Percentiles rank a stretch among this genome's conserved stretches.
Evolutionary conservation across 2,888 invertebrate genomes (phyloP).

Genomic region (Hydraecia micacea): DNA sequence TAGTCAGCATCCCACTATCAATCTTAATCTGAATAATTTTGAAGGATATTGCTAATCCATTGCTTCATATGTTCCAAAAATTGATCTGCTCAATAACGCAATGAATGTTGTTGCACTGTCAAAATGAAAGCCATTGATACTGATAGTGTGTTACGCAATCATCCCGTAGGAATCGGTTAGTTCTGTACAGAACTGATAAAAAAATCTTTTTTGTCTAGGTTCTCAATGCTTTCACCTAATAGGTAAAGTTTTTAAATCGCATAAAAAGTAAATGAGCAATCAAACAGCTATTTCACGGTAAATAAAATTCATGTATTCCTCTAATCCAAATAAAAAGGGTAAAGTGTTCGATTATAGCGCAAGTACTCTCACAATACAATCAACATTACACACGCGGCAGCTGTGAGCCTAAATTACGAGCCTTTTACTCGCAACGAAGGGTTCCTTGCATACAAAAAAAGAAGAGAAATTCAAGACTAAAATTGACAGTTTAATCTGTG

Average conservation of each 20-base stretch:
- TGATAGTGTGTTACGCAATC: background rate
- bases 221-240: background rate
- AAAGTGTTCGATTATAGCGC: constrained; percentile 80
- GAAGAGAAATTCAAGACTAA: constrained; percentile 75
- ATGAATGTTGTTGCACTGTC: background rate
- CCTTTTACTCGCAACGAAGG: constrained; percentile 84
- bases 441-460: constrained; percentile 76
- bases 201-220: background rate
- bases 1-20: background rate
- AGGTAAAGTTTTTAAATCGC: background rate
- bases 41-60: background rate
- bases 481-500: constrained; percentile 88
- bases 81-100: background rate
- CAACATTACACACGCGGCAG: constrained; percentile 87
- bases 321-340: constrained; percentile 78
- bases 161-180: background rate
- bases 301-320: constrained; percentile 64
- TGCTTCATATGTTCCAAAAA: background rate
- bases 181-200: too few relatives aligned
- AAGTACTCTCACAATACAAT: constrained; percentile 84
- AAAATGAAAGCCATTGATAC: background rate
- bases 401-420: constrained; percentile 87
- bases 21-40: background rate
- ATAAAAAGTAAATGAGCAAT: constrained; percentile 32
- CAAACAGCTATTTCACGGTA: constrained; percentile 49